Evolutionary conservation across 2,888 invertebrate genomes (phyloP), one percentile per base, ranked within the genome.

Genomic region (Polydrusus pterygomalis): DNA sequence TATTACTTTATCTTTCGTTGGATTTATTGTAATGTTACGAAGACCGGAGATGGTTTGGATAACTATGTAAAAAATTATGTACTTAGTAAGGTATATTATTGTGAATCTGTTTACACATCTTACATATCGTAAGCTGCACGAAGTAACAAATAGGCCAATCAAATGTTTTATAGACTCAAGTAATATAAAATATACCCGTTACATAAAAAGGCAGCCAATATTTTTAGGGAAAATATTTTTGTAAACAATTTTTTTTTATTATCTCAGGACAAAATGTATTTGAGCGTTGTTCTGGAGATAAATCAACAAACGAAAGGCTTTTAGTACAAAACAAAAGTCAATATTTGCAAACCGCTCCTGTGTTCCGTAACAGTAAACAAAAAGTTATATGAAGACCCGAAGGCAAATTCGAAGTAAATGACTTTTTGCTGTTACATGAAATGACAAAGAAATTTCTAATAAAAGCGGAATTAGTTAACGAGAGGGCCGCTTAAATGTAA

Each of bases 311-410:
- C 47, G 64, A 62, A 47, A 51, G 51, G 38, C 49, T 45, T 47
- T 65, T 38, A 51, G 34, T 43, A 49, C 49, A 51, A 67, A 51
- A 67, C 34, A 51, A 64, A 67, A 67, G 51, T 67, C 65, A 67
- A 67, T 67, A 67, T 67, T 67, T 49, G 38, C 11, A 51, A 49
- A 51, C 49, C 18, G 51, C 65, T 34, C 49, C 51, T 51, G 51
- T 67, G 47, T 51, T 67, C 20, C 17, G 34, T 10, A 51, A 43
- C 20, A 34, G 38, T 51, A 67, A 67, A 67, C 65, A 51, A 67
- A 51, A 64, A 45, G 45, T 30, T 64, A 47, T 56, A 56, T 51
- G 20, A 56, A 30, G 56, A 30, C 56, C 56, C 30, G 30, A 56
- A 56, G 56, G 56, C 30, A 56, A 56, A 25, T 56, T 56, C 30